Evolutionary conservation across 2,888 invertebrate species (phyloP).

Genomic region (Apeira syringaria): DNA sequence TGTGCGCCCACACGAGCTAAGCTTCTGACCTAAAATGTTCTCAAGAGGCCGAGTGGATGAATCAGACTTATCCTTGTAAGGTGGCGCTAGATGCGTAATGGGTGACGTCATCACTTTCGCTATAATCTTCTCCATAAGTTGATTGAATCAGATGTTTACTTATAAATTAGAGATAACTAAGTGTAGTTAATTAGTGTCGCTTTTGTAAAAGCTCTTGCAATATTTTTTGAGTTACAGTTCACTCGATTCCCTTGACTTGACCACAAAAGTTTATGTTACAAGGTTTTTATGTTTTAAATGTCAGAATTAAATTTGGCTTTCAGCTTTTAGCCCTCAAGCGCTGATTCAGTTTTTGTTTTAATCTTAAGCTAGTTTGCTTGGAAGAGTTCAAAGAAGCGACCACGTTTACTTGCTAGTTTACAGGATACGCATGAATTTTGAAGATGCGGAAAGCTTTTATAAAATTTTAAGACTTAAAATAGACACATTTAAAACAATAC

Average conservation of each 20-base stretch:
- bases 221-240: slow-evolving; percentile 7
- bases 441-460: too few relatives aligned
- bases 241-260: slow-evolving; percentile 20
- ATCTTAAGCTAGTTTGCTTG: too few relatives aligned
- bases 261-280: slow-evolving; percentile 4
- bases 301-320: not conserved
- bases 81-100: slow-evolving; percentile 23
- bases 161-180: not conserved
- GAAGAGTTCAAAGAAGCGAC: too few relatives aligned
- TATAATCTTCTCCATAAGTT: slow-evolving; percentile 29
- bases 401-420: too few relatives aligned
- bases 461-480: too few relatives aligned
- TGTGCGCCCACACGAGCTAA: slow-evolving; percentile 31
- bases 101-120: slow-evolving; percentile 47
- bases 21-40: slow-evolving; percentile 38
- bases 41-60: slow-evolving; percentile 33
- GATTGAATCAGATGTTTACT: not conserved
- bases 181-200: not conserved
- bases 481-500: too few relatives aligned
- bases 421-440: too few relatives aligned
- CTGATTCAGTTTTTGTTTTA: too few relatives aligned
- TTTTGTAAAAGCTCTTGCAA: slow-evolving; percentile 5
- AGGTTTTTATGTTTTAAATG: slow-evolving; percentile 7
- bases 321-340: too few relatives aligned
- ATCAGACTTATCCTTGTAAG: slow-evolving; percentile 43